Evolutionary conservation across 2,113 vertebrate genomes (phyloP), one percentile per base, ranked within the genome.

Genomic region (Uria lomvia): DNA sequence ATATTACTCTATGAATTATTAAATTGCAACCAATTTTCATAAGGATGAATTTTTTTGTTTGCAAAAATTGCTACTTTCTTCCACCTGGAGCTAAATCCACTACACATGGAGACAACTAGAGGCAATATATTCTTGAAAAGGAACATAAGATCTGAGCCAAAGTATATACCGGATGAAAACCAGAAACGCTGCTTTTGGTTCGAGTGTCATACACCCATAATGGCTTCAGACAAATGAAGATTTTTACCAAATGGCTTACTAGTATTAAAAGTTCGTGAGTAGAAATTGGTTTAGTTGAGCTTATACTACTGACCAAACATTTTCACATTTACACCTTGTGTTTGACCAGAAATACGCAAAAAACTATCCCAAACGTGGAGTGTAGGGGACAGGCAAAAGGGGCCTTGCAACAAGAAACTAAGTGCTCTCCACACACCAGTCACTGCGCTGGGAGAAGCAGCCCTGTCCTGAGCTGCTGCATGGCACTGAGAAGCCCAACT

Each of bases 1-100:
- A 96, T 98, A 97, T 90, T 97, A 88, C 71, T 81, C 77, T 76
- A 97, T 98, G 93, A 98, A 98, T 98, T 98, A 98, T 98, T 98
- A 84, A 98, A 67, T 75, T 52, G 38, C 55, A 90, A 95, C 94
- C 27, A 80, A 95, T 95, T 90, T 97, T 68, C 86, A 55, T 93
- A 96, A 93, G 81, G 56, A 74, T 58, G 24, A 47, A 23, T 43
- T 92, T 96, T 94, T 85, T 92, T 98, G 75, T 96, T 97, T 96
- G 85, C 66, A 95, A 97, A 95, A 95, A 85, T 76, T 82, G 62
- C 85, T 85, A n/a, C 53, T 83, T 70, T 95, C 73, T 88, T 73
- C 86, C 23, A 95, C 79, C 84, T 96, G 92, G 94, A 92, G 86
- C 74, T 90, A 89, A 87, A 85, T 53, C 82, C 65, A 87, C 67